A percentile compares a stretch with the other conserved stretches of the same genome.
phyloP scores from a whole-genome alignment of 2,113 vertebrate genomes.

The Ceyx melanurus region DNA sequence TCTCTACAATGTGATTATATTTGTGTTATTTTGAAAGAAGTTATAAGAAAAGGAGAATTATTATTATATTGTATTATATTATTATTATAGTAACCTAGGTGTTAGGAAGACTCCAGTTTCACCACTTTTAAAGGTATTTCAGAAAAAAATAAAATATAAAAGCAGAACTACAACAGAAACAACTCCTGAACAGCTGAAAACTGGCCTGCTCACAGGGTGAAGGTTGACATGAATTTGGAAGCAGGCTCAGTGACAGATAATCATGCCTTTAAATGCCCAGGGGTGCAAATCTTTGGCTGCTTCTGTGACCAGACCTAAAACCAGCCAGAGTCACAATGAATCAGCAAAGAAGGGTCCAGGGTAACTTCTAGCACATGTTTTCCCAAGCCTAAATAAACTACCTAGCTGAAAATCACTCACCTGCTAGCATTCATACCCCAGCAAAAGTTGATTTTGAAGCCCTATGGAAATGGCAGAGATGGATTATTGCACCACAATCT shows the following conservation, averaged over 20 bases:
- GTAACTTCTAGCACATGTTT: neutral
- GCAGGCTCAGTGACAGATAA: neutral
- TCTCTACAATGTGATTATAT: fast-evolving
- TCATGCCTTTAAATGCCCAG: fast-evolving
- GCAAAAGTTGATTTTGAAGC: neutral
- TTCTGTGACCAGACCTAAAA: neutral
- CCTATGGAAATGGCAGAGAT: neutral
- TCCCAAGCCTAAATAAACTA: neutral
- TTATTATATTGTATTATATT: too few species aligned
- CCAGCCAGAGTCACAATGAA: neutral
- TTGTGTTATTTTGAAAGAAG: neutral
- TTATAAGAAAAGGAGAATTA: neutral
- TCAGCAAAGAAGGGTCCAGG: neutral
- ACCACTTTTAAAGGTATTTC: neutral
- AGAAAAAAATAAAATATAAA: neutral
- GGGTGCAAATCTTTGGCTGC: fast-evolving
- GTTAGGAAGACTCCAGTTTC: neutral
- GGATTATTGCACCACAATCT: neutral
- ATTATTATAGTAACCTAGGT: neutral
- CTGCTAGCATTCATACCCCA: neutral
- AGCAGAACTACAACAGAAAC: neutral
- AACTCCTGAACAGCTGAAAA: neutral
- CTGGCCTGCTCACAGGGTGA: neutral
- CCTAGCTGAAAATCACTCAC: neutral
- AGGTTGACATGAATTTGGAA: neutral